Conservation (phyloP, 1,140 invertebrate genomes). For the Ruditapes philippinarum region DNA sequence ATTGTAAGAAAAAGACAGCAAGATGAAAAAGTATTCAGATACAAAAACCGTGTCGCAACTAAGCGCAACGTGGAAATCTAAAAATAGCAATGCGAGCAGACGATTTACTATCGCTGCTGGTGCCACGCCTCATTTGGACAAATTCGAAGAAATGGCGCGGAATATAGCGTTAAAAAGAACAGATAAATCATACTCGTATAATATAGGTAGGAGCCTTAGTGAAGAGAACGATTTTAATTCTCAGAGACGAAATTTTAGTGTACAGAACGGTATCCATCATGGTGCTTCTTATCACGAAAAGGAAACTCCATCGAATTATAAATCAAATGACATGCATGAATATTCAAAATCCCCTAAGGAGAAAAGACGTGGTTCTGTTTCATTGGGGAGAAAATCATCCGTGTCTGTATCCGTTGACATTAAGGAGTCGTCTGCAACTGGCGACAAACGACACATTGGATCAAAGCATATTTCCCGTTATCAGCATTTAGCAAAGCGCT, state of each 20-base stretch:
- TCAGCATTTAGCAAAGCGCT: not conserved
- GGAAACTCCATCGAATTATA: not conserved
- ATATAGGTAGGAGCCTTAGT: not conserved
- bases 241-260: not conserved
- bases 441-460: not conserved
- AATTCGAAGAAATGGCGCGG: not conserved
- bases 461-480: not conserved
- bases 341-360: not conserved
- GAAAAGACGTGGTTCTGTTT: not conserved
- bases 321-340: not conserved
- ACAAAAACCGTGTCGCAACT: not conserved
- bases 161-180: not conserved
- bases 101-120: not conserved
- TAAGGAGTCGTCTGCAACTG: not conserved
- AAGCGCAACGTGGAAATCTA: not conserved
- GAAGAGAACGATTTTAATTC: not conserved
- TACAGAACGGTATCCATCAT: not conserved
- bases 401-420: not conserved
- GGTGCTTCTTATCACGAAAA: not conserved
- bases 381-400: not conserved
- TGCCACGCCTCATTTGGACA: not conserved
- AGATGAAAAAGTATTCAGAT: not conserved
- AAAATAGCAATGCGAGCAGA: not conserved
- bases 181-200: not conserved
- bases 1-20: not conserved